Conservation (phyloP, 2,113 vertebrate genomes). For the Nothocercus nigrocapillus region DNA sequence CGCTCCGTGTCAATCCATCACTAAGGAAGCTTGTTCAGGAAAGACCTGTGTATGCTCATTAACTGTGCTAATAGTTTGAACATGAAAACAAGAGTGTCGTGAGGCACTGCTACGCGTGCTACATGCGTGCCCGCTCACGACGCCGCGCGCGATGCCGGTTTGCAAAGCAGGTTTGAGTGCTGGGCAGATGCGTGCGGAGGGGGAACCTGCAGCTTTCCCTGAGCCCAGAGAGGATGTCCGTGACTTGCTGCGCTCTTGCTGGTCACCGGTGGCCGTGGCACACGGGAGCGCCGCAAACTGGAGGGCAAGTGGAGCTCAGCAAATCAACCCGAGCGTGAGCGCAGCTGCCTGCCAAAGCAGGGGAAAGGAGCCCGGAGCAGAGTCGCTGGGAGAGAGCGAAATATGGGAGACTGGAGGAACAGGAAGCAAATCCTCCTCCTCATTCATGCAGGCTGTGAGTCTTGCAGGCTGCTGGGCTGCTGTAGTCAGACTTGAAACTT, state of each 20-base stretch:
- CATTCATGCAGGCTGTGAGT: background rate
- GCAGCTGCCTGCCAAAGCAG: background rate
- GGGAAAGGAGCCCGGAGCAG: background rate
- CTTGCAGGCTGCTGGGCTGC: background rate
- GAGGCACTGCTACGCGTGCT: too few species aligned
- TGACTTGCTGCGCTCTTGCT: background rate
- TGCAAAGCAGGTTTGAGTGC: background rate
- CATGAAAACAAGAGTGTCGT: background rate
- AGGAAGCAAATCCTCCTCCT: background rate
- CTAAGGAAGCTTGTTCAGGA: constrained; percentile 18
- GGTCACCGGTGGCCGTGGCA: background rate
- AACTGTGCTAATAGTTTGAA: constrained; percentile 8
- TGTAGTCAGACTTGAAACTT: background rate
- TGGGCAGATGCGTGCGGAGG: background rate
- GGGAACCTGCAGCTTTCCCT: background rate
- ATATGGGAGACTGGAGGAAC: background rate
- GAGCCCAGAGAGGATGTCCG: rapidly evolving
- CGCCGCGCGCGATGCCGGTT: background rate
- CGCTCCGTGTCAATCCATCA: background rate
- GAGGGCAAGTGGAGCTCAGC: background rate
- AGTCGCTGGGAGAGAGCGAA: background rate
- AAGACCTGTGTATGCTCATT: background rate
- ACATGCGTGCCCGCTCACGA: too few species aligned
- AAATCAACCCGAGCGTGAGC: background rate
- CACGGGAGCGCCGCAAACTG: background rate